Conservation (phyloP, 2,888 invertebrate species). For the Microctonus brassicae region DNA sequence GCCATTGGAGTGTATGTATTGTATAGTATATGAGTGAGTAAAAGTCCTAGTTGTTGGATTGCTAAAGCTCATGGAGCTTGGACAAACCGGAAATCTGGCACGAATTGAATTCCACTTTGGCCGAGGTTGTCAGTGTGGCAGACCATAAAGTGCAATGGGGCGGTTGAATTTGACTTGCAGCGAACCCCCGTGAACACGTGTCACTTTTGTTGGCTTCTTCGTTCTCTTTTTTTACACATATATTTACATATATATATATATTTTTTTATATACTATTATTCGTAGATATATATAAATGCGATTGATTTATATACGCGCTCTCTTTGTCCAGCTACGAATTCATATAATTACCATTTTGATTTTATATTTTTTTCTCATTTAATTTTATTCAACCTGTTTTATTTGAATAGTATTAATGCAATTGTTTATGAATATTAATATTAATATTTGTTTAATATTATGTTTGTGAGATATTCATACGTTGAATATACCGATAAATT, state of each 20-base stretch:
- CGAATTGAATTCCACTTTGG: slow-evolving; percentile 65
- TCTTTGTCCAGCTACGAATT: background rate
- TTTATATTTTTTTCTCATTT: background rate
- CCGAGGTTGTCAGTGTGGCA: slow-evolving; percentile 57
- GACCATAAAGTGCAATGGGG: slow-evolving; percentile 63
- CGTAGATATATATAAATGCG: background rate
- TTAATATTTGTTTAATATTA: too few relatives aligned
- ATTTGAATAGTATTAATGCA: too few relatives aligned
- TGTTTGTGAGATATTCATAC: too few relatives aligned
- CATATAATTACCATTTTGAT: background rate
- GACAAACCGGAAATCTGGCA: slow-evolving; percentile 56
- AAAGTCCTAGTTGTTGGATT: slow-evolving; percentile 6
- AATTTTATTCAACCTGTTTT: background rate
- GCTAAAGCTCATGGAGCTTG: slow-evolving; percentile 31
- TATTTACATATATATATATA: background rate
- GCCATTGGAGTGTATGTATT: too few relatives aligned
- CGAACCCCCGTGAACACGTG: slow-evolving; percentile 22
- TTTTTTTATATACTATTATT: background rate
- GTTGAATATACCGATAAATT: background rate
- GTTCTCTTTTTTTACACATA: slow-evolving; percentile 10
- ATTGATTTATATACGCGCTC: background rate
- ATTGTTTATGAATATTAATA: too few relatives aligned
- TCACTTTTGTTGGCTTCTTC: slow-evolving; percentile 34
- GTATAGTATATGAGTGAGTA: background rate
- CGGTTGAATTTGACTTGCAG: slow-evolving; percentile 49